A percentile compares a stretch with the other conserved stretches of the same genome.
Evolutionary conservation across 2,888 invertebrate species (phyloP).

Genomic region (Zelleria hepariella): DNA sequence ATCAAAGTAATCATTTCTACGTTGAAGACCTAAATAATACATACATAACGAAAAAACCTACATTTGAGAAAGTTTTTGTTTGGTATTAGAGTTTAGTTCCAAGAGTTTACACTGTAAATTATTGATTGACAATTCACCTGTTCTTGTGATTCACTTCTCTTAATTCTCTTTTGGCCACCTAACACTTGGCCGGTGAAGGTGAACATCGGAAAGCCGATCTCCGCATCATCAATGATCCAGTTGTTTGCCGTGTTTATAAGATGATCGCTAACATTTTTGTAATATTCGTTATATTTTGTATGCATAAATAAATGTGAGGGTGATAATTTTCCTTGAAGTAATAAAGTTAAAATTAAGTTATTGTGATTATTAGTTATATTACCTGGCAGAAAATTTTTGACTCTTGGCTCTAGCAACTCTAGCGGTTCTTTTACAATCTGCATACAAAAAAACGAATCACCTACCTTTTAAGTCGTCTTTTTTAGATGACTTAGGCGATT

Average conservation of each 20-base stretch:
- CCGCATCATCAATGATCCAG: constrained; percentile 48
- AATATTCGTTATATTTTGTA: constrained; percentile 47
- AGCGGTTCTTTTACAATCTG: constrained; percentile 37
- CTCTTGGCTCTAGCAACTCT: no score
- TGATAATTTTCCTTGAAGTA: background rate
- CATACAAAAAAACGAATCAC: no score
- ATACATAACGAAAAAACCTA: no score
- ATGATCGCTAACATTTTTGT: constrained; percentile 45
- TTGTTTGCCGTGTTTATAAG: constrained; percentile 53
- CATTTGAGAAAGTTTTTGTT: no score
- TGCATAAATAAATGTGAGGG: constrained; percentile 34
- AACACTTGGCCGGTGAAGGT: constrained; percentile 44
- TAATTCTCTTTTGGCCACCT: constrained; percentile 42
- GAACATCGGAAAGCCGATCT: constrained; percentile 41
- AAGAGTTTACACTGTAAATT: background rate
- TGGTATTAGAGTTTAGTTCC: no score
- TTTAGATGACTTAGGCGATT: constrained; percentile 48
- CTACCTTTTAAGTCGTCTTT: constrained; percentile 40
- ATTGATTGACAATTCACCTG: no score
- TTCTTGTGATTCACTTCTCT: constrained; percentile 48
- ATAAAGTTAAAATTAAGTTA: background rate
- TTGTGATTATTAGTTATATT: no score
- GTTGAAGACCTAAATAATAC: no score
- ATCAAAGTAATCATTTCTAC: no score
- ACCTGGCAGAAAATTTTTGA: no score